Evolutionary conservation across 2,113 vertebrate species (phyloP).

Genomic region (Sclerurus mexicanus): DNA sequence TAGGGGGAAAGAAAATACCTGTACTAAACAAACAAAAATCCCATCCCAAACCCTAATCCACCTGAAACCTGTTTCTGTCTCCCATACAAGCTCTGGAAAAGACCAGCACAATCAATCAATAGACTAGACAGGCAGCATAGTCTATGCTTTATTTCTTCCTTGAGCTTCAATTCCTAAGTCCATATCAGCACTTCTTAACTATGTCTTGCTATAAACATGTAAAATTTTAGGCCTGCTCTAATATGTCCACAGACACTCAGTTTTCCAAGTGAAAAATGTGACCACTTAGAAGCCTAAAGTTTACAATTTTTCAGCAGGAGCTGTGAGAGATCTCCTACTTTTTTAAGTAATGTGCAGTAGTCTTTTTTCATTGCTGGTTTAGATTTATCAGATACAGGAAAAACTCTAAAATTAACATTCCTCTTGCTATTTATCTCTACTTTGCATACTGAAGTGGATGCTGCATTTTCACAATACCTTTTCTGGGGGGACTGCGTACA

Average conservation of each 20-base stretch:
- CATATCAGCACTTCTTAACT: not conserved
- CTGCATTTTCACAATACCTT: slow-evolving; percentile 78
- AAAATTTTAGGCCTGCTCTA: not conserved
- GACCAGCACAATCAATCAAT: not conserved
- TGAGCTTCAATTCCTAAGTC: not conserved
- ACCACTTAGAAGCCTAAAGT: not conserved
- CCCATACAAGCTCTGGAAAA: not conserved
- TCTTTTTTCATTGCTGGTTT: not conserved
- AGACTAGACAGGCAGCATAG: not conserved
- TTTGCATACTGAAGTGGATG: not conserved
- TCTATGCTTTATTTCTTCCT: not conserved
- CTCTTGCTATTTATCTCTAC: not conserved
- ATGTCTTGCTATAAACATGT: not conserved
- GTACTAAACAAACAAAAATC: not conserved
- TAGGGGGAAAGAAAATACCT: not conserved
- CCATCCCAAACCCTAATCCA: not conserved
- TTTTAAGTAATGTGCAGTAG: not conserved
- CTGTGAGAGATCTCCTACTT: not conserved
- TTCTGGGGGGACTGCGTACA: slow-evolving; percentile 87
- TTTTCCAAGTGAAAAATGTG: not conserved
- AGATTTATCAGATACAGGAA: not conserved
- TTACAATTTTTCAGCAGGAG: not conserved
- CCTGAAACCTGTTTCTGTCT: not conserved
- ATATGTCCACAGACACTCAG: not conserved
- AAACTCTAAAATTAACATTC: not conserved